These are phyloP conservation scores for Phaethon lepturus DNA, from an alignment of 2,113 vertebrate species.

Conservation along the genomic window DNA sequence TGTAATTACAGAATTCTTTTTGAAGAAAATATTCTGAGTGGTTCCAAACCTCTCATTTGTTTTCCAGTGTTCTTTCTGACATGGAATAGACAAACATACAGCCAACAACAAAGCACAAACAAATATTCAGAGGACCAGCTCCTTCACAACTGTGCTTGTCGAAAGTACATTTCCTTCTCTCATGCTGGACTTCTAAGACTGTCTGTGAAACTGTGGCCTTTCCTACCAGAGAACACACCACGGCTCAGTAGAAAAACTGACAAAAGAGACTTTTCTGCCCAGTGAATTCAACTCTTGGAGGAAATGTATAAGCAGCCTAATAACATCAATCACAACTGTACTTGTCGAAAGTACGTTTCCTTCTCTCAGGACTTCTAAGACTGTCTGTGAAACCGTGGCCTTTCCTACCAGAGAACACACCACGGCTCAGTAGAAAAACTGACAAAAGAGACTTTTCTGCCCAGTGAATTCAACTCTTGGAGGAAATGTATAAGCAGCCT, in stretches of 20 bases:
- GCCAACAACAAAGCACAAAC: background rate
- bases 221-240: background rate
- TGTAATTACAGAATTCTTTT: background rate
- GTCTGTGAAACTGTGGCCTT: background rate
- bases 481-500: background rate
- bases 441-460: background rate
- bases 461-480: background rate
- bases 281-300: background rate
- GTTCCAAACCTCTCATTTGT: background rate
- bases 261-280: background rate
- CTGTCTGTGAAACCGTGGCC: fast-evolving
- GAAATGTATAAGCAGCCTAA: background rate
- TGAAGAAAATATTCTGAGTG: background rate
- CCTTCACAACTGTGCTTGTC: background rate
- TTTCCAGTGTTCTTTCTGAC: background rate
- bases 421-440: background rate
- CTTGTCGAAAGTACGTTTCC: background rate
- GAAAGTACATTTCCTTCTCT: background rate
- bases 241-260: background rate
- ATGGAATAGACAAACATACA: background rate
- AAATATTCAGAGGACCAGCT: background rate
- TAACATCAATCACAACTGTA: fast-evolving
- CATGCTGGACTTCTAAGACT: background rate
- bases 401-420: background rate
- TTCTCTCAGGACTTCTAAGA: background rate